Evolutionary conservation across 2,888 invertebrate genomes (phyloP), one percentile per base, ranked within the genome.

Genomic region (Folsomia candida): DNA sequence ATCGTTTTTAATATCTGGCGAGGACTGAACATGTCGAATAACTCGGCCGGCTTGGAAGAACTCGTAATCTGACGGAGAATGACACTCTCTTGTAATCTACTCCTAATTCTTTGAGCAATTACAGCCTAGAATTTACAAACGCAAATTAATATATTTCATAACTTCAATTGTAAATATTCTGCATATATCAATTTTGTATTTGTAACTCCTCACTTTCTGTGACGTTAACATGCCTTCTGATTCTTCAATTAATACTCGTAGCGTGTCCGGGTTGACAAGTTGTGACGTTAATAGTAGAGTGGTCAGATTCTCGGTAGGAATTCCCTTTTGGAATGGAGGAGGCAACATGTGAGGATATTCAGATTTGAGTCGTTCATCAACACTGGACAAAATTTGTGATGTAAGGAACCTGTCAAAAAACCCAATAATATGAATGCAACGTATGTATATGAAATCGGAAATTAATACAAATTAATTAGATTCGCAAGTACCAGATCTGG

Each of bases 261-360:
- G 28, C 4, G 77, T 61, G 72, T 80, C 78, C n/a, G 76, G 78
- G 28, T 74, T 54, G 9, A 75, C 72, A 0, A 66, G 9, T 1
- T 76, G 71, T 0, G 74, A 63, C 18, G 64, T 69, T n/a, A 76
- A 28, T 14, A 80, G 60, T 24, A 74, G 70, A 60, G 77, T 76
- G 0, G 77, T 70, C 11, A 80, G 74, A 63, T 80, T 80, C 9
- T 64, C 57, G 6, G 80, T 51, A 1, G 80, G 78, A 57, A 80
- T 77, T 26, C 80, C 80, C 64, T 73, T 69, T 20, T 78, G 78
- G 26, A 76, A 76, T 0, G 78, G 77, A 1, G 74, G 24, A 6
- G 78, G 78, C 1, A 76, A 71, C 74, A 80, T 74, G 29, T 74
- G 69, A 2, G 78, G 74, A 51, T 80, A 80, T 51, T 80, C 78